These are phyloP conservation scores for Steromphala cineraria DNA, from an alignment of 2,888 invertebrate species.

Conservation along the genomic window DNA sequence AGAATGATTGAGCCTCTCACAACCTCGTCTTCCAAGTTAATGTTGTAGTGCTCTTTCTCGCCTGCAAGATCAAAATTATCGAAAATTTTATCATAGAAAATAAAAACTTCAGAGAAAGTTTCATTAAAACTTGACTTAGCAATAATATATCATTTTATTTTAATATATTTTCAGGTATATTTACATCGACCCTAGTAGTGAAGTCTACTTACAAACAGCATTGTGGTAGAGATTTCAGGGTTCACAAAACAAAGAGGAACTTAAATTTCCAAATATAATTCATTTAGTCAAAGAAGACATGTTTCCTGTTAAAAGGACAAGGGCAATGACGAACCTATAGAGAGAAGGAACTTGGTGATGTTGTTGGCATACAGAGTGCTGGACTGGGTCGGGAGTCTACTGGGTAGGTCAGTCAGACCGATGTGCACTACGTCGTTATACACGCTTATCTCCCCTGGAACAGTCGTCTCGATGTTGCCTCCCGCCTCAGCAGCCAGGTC, in stretches of 20 bases:
- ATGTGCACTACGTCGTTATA: conserved; percentile 89
- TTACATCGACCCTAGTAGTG: too few relatives aligned
- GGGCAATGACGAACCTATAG: conserved; percentile 81
- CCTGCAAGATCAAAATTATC: conserved; percentile 77
- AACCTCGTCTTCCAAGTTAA: conserved; percentile 90
- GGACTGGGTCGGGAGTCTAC: conserved; percentile 89
- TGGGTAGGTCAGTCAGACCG: conserved; percentile 89
- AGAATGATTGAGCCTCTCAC: conserved; percentile 88
- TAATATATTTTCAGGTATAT: too few relatives aligned
- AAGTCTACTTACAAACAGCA: too few relatives aligned
- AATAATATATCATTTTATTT: too few relatives aligned
- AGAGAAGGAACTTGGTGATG: conserved; percentile 89
- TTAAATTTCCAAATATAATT: too few relatives aligned
- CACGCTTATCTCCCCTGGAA: conserved; percentile 84
- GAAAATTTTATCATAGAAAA: neutral
- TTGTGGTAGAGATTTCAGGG: too few relatives aligned
- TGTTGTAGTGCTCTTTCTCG: conserved; percentile 85
- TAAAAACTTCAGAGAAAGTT: too few relatives aligned
- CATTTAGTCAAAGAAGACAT: too few relatives aligned
- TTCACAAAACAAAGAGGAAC: too few relatives aligned
- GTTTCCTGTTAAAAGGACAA: too few relatives aligned
- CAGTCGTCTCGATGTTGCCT: conserved; percentile 89
- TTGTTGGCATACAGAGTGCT: conserved; percentile 93
- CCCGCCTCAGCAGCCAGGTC: conserved; percentile 93
- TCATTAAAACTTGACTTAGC: too few relatives aligned